These are phyloP conservation scores for Sebastes baramenuke DNA, from an alignment of 2,797 vertebrate species.

Conservation along the genomic window DNA sequence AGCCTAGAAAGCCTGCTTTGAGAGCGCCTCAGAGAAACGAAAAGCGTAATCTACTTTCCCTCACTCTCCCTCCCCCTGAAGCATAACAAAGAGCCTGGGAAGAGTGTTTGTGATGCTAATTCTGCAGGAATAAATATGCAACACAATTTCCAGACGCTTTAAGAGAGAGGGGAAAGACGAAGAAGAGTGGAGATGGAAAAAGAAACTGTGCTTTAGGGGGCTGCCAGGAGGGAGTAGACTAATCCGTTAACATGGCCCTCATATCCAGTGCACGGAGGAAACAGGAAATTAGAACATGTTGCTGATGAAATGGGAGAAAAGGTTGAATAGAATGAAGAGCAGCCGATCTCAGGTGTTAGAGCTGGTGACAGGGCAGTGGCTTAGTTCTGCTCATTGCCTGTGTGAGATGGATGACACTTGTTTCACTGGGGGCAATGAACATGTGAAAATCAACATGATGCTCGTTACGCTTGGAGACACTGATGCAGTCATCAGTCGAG, in stretches of 20 bases:
- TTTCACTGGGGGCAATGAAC: conserved; percentile 27
- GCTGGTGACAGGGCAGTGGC: conserved; percentile 25
- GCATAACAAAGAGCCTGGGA: conserved; percentile 68
- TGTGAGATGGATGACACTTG: conserved; percentile 17
- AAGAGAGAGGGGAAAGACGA: conserved; percentile 47
- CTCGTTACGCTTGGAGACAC: background rate
- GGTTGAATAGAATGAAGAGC: conserved; percentile 37
- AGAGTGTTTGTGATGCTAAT: conserved; percentile 79
- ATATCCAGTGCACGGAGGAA: conserved; percentile 19
- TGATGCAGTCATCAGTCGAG: conserved; percentile 7
- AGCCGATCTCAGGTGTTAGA: conserved; percentile 44
- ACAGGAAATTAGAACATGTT: conserved; percentile 45
- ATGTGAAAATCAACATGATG: conserved; percentile 1
- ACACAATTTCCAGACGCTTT: conserved; percentile 64
- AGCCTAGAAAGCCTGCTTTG: conserved; percentile 70
- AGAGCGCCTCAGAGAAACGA: conserved; percentile 62
- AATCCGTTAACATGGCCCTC: conserved; percentile 47
- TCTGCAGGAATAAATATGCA: conserved; percentile 73
- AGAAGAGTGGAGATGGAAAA: conserved; percentile 47
- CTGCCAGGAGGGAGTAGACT: conserved; percentile 48
- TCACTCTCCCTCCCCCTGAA: conserved; percentile 57
- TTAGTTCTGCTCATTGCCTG: conserved; percentile 29
- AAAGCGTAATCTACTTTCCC: conserved; percentile 71
- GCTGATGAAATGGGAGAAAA: conserved; percentile 46
- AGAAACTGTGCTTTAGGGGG: conserved; percentile 39